Evolutionary conservation across 2,888 invertebrate species (phyloP), one percentile per base, ranked within the genome.

Genomic region (Ypsolopha sequella): DNA sequence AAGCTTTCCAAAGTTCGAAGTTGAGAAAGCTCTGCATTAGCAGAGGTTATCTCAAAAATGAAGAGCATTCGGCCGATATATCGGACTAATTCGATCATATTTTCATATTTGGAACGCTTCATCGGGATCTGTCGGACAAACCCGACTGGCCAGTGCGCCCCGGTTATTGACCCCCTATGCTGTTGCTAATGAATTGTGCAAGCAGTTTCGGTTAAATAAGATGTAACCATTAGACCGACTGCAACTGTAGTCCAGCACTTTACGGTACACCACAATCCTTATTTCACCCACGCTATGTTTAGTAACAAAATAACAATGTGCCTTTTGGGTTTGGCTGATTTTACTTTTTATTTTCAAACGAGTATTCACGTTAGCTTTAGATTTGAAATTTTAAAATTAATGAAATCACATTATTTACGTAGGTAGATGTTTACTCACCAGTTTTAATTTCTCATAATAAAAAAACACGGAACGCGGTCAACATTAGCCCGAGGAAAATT

Each of bases 171-270:
- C 76, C 70, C 74, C 53, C 54, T 56, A 59, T 58, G 57, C 58
- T 66, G 63, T 65, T 70, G 76, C 72, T 82, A 81, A 80, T 80
- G 73, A 76, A 76, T 79, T 72, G 77, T 72, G 67, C 75, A 80
- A 80, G 73, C 75, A 63, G 59, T 50, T 65, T 63, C 62, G 58
- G 67, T 71, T 64, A 62, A 63, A 72, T 68, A 73, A 68, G 73
- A 73, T 41, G 46, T 67, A 76, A 24, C 73, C 72, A 71, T 77
- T 74, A 72, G 63, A 59, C 59, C 50, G 36, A 55, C 56, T 59
- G 58, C 60, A 63, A 47, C 24, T 48, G 39, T 14, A 41, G 14
- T 38, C 39, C n/a, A 38, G 2, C 6, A 38, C n/a, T 38, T 38
- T 2, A 38, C 39, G 10, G 39, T 9, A 38, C 39, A 38, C n/a